Percentiles rank a stretch among this genome's conserved stretches.
Conservation (phyloP, 2,888 invertebrate species). For the Thyatira batis region DNA sequence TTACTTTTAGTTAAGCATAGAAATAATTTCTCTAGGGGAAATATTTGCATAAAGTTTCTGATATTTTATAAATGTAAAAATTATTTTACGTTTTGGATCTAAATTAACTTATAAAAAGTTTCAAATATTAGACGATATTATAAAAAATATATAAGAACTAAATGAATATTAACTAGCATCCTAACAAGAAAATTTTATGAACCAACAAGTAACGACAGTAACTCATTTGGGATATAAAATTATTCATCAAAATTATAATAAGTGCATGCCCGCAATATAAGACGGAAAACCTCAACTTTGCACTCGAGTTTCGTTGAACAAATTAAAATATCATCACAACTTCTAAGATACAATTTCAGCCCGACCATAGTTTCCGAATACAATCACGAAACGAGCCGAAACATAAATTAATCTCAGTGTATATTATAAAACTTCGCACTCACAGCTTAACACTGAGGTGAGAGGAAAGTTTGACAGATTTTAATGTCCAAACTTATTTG, state of each 20-base stretch:
- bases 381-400: not conserved
- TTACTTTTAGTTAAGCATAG: not conserved
- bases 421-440: conserved; percentile 3
- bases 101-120: no score
- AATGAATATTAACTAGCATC: no score
- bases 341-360: not conserved
- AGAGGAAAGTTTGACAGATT: conserved; percentile 6
- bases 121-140: no score
- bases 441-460: not conserved
- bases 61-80: no score
- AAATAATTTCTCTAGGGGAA: not conserved
- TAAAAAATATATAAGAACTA: no score
- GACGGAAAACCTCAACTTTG: not conserved
- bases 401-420: not conserved
- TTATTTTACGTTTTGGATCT: no score
- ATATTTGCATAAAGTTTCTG: not conserved
- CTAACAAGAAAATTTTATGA: no score
- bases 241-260: not conserved
- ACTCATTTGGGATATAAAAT: not conserved
- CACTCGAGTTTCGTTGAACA: not conserved
- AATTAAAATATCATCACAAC: not conserved
- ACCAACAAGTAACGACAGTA: no score
- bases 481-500: conserved; percentile 6
- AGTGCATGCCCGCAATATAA: not conserved
- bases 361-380: not conserved